Evolutionary conservation across 1,140 invertebrate genomes (phyloP).

Genomic region (Trachymyrmex cornetzi): DNA sequence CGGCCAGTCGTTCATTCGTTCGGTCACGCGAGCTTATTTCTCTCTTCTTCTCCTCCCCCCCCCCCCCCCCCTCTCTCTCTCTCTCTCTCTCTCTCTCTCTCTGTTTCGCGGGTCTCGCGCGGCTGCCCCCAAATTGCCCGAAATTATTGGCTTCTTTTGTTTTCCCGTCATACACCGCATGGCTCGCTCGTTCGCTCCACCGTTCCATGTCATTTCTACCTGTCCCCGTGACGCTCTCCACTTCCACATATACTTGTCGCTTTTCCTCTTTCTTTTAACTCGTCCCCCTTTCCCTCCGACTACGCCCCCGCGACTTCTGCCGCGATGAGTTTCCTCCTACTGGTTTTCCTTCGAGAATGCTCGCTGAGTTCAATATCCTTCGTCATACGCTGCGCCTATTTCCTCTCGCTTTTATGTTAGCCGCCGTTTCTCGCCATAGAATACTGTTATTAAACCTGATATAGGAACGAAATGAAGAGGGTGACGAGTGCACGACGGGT

Average conservation of each 20-base stretch:
- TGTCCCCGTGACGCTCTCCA: slow-evolving; percentile 74
- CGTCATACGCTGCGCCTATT: neutral
- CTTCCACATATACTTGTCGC: slow-evolving; percentile 70
- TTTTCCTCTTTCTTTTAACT: slow-evolving; percentile 54
- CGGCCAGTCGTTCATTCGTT: slow-evolving; percentile 68
- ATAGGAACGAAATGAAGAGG: neutral
- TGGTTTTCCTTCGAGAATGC: slow-evolving; percentile 44
- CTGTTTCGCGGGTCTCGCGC: slow-evolving; percentile 81
- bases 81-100: neutral
- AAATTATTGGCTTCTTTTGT: slow-evolving; percentile 87
- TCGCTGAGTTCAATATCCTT: slow-evolving; percentile 54
- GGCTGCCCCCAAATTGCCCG: slow-evolving; percentile 85
- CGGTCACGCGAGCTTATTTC: slow-evolving; percentile 79
- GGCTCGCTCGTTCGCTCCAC: slow-evolving; percentile 66
- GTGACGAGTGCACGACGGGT: neutral
- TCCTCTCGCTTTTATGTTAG: slow-evolving; percentile 1
- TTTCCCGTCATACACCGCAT: slow-evolving; percentile 84
- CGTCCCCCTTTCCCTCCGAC: neutral
- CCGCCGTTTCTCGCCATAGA: neutral
- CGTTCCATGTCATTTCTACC: slow-evolving; percentile 84
- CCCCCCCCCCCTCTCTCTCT: neutral
- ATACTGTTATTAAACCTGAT: slow-evolving; percentile 29
- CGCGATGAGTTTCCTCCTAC: slow-evolving; percentile 51
- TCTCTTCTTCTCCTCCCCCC: neutral
- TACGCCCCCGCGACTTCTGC: slow-evolving; percentile 44